Base-by-base conservation (phyloP, 2,113 vertebrate species). In the Macrotus californicus region DNA sequence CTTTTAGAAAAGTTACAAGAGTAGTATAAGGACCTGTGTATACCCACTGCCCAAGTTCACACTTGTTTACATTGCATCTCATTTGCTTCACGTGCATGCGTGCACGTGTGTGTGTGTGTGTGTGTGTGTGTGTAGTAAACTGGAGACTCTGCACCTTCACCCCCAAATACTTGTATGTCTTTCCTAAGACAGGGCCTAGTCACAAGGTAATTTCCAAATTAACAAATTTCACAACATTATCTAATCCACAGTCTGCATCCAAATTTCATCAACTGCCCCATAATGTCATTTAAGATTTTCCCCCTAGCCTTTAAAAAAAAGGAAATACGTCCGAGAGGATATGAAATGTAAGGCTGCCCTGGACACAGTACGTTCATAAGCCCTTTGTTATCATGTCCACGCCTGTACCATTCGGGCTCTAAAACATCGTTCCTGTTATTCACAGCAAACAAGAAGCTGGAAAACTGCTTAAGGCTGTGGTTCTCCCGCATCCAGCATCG, bases 221-320 rank as follows among this genome's bases (percentile, higher is more conserved):
- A 87, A 87, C 69, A 56, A 80, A 94, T 41, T 13, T 67, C 83
- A 91, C 48, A 69, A 14, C n/a, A 59, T 15, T 21, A 31, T 59
- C 3, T 43, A 85, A 64, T 52, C 54, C 48, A 59, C 12, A 64
- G 54, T 64, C 16, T 9, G 59, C 6, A 66, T 34, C 18, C 24
- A 75, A 91, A 80, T 66, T 26, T 66, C 39, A 76, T 14, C 59
- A 43, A 21, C 1, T 75, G 61, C n/a, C 22, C 7, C 72, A 66
- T 39, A 43, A 75, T 7, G 6, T 66, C 22, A 10, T 90, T 43
- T 61, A 85, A 69, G 14, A 13, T 46, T 56, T 10, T 29, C 1
- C 16, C 7, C 29, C 10, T 18, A 72, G 22, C 8, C 72, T 72
- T 92, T 39, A 70, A 6, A 24, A 0, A 1, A 86, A 89, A 84